These are phyloP conservation scores for Coreius guichenoti DNA, from an alignment of 2,797 vertebrate genomes.

Conservation along the genomic window DNA sequence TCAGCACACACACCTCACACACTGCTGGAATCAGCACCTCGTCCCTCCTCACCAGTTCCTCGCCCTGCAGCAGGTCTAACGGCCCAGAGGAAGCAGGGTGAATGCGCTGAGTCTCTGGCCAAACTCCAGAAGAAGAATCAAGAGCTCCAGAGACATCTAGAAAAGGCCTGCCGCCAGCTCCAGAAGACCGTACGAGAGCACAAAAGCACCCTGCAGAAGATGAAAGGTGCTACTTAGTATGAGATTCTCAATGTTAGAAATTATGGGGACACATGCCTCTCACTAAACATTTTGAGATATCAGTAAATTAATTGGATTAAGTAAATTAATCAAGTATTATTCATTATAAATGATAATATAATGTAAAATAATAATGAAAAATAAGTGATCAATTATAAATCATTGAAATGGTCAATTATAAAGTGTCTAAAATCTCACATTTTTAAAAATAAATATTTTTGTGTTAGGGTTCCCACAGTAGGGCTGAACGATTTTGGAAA, in stretches of 20 bases:
- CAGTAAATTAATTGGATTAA: not conserved
- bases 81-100: conserved; percentile 61
- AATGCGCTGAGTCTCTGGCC: conserved; percentile 70
- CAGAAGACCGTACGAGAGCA: conserved; percentile 83
- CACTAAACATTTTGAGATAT: not conserved
- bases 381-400: not conserved
- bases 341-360: not conserved
- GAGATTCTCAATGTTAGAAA: not conserved
- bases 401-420: not conserved
- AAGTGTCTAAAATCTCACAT: not conserved
- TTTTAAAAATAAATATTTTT: no score
- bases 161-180: conserved; percentile 83
- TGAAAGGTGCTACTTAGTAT: conserved; percentile 75
- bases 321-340: not conserved
- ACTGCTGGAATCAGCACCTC: not conserved
- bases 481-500: no score
- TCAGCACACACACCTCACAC: not conserved
- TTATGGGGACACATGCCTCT: not conserved
- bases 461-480: no score
- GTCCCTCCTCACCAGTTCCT: not conserved
- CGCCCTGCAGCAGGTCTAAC: conserved; percentile 57
- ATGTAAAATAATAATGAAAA: not conserved
- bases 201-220: conserved; percentile 74
- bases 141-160: conserved; percentile 84
- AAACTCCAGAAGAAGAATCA: conserved; percentile 83